Evolutionary conservation across 2,113 vertebrate genomes (phyloP).

Genomic region (Anseranas semipalmata): DNA sequence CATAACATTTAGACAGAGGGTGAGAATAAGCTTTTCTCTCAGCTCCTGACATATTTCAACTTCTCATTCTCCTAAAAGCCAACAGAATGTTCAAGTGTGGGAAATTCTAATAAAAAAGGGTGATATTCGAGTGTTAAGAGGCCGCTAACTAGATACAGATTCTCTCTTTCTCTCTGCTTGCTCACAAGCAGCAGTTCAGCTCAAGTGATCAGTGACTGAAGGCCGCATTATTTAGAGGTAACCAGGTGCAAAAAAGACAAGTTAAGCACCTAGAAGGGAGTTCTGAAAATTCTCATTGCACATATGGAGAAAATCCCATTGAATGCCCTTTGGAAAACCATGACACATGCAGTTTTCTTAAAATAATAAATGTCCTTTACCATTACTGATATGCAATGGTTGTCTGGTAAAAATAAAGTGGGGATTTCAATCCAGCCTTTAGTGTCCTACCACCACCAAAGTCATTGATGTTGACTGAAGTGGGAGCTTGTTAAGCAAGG

Average conservation of each 20-base stretch:
- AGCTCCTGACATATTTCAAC: neutral
- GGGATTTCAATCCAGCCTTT: neutral
- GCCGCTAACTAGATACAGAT: neutral
- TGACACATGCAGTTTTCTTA: neutral
- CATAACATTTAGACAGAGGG: neutral
- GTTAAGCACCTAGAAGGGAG: neutral
- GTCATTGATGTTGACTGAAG: neutral
- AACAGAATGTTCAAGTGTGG: neutral
- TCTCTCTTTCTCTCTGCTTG: neutral
- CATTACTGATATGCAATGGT: neutral
- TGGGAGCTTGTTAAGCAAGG: neutral
- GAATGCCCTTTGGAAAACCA: neutral
- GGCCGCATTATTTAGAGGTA: neutral
- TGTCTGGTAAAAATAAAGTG: neutral
- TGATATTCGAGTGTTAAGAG: neutral
- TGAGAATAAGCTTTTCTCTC: neutral
- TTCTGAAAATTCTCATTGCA: neutral
- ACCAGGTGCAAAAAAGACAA: neutral
- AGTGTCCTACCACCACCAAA: neutral
- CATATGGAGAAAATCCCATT: neutral
- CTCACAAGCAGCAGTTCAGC: neutral
- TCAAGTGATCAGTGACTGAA: neutral
- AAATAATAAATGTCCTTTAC: neutral
- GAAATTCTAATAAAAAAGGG: neutral
- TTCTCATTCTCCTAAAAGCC: neutral